These are phyloP conservation scores for Hyles euphorbiae DNA, from an alignment of 1,140 invertebrate species.

Conservation along the genomic window DNA sequence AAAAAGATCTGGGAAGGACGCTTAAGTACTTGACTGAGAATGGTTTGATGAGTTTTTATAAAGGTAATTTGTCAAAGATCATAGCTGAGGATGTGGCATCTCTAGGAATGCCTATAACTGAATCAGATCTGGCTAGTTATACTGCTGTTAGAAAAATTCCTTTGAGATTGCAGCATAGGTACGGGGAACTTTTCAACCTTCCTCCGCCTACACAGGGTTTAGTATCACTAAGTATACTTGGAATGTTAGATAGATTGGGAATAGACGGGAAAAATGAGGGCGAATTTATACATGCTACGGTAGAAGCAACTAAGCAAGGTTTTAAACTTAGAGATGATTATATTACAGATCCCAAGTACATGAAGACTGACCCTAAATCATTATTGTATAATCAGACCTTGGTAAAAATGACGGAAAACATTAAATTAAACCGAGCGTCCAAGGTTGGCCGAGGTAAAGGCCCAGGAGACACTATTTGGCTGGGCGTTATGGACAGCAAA, in stretches of 20 bases:
- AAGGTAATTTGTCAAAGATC: slow-evolving; percentile 46
- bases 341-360: slow-evolving; percentile 55
- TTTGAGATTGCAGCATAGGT: slow-evolving; percentile 39
- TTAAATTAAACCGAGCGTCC: slow-evolving; percentile 36
- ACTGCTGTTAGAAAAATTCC: slow-evolving; percentile 45
- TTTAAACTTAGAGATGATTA: slow-evolving; percentile 54
- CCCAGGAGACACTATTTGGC: slow-evolving; percentile 60
- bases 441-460: slow-evolving; percentile 34
- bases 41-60: slow-evolving; percentile 59
- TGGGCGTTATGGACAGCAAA: slow-evolving; percentile 61
- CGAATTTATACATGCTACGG: slow-evolving; percentile 55
- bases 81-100: slow-evolving; percentile 53
- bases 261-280: slow-evolving; percentile 57
- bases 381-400: slow-evolving; percentile 38
- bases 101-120: slow-evolving; percentile 54
- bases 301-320: slow-evolving; percentile 64
- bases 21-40: slow-evolving; percentile 44
- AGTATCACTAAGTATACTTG: slow-evolving; percentile 55
- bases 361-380: slow-evolving; percentile 46
- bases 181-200: slow-evolving; percentile 51
- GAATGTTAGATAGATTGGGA: slow-evolving; percentile 52
- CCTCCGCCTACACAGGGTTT: slow-evolving; percentile 61
- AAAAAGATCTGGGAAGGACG: slow-evolving; percentile 49
- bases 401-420: slow-evolving; percentile 44
- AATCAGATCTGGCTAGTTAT: slow-evolving; percentile 55